phyloP scores from a whole-genome alignment of 1,140 invertebrate species.

The Temnothorax longispinosus region DNA sequence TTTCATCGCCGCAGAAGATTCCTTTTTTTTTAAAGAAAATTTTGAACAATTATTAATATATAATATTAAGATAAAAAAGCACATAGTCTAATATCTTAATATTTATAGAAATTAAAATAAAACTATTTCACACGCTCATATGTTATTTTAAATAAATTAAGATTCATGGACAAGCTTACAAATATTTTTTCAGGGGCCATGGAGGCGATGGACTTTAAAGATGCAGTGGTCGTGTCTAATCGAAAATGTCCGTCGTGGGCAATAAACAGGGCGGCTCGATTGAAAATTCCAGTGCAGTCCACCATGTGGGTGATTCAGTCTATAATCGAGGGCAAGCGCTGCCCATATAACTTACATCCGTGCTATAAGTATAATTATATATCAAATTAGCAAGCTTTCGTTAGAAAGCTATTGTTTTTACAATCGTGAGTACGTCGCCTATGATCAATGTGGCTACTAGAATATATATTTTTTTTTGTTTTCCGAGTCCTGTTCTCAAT shows the following conservation, averaged over 20 bases:
- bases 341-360: conserved; percentile 77
- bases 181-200: conserved; percentile 73
- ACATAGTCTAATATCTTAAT: conserved; percentile 14
- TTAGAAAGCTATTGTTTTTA: conserved; percentile 7
- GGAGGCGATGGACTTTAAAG: conserved; percentile 78
- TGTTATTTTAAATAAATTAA: neutral
- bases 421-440: conserved; percentile 12
- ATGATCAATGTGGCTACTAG: neutral
- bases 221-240: conserved; percentile 85
- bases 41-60: conserved; percentile 9
- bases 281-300: conserved; percentile 87
- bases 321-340: conserved; percentile 86
- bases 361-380: conserved; percentile 77
- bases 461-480: conserved; percentile 2
- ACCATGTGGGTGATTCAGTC: conserved; percentile 87
- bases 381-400: conserved; percentile 37
- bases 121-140: neutral
- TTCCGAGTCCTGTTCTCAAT: neutral
- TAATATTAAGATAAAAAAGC: neutral
- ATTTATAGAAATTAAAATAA: conserved; percentile 26
- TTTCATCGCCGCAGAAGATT: neutral
- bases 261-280: conserved; percentile 85
- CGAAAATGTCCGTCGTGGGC: conserved; percentile 86
- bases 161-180: neutral
- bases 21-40: neutral